phyloP scores from a whole-genome alignment of 2,888 invertebrate species.

The Schizotus pectinicornis region DNA sequence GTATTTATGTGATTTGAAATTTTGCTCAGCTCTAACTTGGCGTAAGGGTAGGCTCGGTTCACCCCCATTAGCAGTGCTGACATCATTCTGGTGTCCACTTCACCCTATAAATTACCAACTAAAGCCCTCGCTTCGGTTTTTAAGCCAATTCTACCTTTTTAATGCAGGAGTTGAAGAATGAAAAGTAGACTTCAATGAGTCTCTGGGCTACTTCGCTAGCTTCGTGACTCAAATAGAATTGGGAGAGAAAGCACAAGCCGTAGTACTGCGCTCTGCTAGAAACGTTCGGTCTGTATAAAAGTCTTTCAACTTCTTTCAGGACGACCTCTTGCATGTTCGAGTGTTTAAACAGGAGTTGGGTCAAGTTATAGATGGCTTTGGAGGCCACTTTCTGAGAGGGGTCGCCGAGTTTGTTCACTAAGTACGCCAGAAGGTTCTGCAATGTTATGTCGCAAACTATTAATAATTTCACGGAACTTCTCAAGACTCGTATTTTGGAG shows the following conservation, averaged over 20 bases:
- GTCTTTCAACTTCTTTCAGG: conserved; percentile 84
- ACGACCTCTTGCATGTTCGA: conserved; percentile 92
- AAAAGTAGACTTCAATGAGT: conserved; percentile 90
- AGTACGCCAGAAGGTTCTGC: conserved; percentile 74
- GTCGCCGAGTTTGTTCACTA: conserved; percentile 97
- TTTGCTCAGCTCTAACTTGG: conserved; percentile 67
- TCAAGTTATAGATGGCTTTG: conserved; percentile 84
- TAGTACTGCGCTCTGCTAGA: conserved; percentile 89
- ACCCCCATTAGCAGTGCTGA: conserved; percentile 82
- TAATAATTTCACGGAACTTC: neutral
- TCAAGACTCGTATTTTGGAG: neutral
- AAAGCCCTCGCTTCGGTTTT: conserved; percentile 2
- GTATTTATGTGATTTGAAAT: conserved; percentile 73
- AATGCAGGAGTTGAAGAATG: conserved; percentile 91
- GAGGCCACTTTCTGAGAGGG: conserved; percentile 87
- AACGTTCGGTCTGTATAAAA: conserved; percentile 86
- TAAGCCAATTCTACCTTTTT: conserved; percentile 66
- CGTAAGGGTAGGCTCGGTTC: conserved; percentile 84
- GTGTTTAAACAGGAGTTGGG: conserved; percentile 81
- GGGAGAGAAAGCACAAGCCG: conserved; percentile 88
- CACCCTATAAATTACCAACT: conserved; percentile 61
- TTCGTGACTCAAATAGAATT: conserved; percentile 77
- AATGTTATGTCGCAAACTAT: no score
- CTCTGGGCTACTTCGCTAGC: conserved; percentile 79
- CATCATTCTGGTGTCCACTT: conserved; percentile 84